Conservation (phyloP, 2,797 vertebrate species). For the Sorex maritimensis region DNA sequence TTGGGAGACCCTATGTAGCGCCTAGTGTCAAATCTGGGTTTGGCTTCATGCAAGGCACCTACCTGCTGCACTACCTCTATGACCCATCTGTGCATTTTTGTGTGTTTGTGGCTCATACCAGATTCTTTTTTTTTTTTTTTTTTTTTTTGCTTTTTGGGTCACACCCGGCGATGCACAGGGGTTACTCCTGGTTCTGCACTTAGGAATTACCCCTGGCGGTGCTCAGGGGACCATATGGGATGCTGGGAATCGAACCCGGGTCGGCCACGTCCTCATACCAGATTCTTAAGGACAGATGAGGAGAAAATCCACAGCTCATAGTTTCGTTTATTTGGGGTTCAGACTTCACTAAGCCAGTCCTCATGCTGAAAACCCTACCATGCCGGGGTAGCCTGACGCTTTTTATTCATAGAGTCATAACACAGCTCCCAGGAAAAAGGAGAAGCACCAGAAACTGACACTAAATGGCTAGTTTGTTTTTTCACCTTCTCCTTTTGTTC, state of each 20-base stretch:
- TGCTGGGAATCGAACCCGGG: too few species aligned
- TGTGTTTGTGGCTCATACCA: not conserved
- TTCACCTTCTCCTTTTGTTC: conserved; percentile 20
- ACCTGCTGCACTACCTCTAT: too few species aligned
- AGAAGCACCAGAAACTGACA: not conserved
- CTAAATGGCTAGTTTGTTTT: not conserved
- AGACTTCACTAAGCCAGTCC: not conserved
- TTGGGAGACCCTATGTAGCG: too few species aligned
- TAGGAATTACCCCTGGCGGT: too few species aligned
- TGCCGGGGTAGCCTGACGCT: not conserved
- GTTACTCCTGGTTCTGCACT: too few species aligned
- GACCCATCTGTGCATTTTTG: not conserved
- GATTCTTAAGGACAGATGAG: not conserved
- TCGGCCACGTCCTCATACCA: not conserved
- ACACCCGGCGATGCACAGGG: too few species aligned
- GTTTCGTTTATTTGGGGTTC: not conserved
- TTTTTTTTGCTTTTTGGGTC: too few species aligned
- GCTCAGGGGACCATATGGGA: too few species aligned
- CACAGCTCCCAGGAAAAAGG: conserved; percentile 36
- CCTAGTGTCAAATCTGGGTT: too few species aligned
- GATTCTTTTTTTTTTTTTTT: not conserved
- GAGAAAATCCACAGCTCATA: not conserved
- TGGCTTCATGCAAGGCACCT: too few species aligned
- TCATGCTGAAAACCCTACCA: not conserved
- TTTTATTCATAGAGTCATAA: not conserved